Evolutionary conservation across 2,113 vertebrate genomes (phyloP).

Genomic region (Pachycephala philippinensis): DNA sequence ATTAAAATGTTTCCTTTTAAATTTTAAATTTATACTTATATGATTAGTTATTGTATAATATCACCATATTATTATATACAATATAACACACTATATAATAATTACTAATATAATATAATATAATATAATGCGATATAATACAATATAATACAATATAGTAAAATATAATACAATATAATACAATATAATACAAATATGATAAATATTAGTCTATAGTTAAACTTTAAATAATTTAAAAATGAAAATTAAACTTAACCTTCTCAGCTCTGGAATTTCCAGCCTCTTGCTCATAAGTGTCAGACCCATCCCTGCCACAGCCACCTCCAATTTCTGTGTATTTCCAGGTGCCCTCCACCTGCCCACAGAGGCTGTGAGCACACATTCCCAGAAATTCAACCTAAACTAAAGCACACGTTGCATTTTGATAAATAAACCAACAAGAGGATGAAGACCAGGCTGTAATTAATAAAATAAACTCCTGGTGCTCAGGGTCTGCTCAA

Average conservation of each 20-base stretch:
- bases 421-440: neutral
- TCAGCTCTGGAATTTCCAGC: neutral
- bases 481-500: neutral
- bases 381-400: neutral
- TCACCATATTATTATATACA: no score
- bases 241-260: neutral
- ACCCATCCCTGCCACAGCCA: neutral
- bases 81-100: no score
- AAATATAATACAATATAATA: no score
- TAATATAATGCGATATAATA: neutral
- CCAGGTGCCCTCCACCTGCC: neutral
- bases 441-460: neutral
- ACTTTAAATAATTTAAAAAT: neutral
- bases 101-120: no score
- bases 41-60: no score
- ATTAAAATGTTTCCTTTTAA: neutral
- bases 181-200: no score
- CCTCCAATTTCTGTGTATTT: neutral
- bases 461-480: neutral
- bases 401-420: fast-evolving
- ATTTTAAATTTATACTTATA: neutral
- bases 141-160: neutral
- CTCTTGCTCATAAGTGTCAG: neutral
- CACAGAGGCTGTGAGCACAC: fast-evolving
- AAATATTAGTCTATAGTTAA: no score